Evolutionary conservation across 2,888 invertebrate species (phyloP), one percentile per base, ranked within the genome.

Genomic region (Heliconius sara): DNA sequence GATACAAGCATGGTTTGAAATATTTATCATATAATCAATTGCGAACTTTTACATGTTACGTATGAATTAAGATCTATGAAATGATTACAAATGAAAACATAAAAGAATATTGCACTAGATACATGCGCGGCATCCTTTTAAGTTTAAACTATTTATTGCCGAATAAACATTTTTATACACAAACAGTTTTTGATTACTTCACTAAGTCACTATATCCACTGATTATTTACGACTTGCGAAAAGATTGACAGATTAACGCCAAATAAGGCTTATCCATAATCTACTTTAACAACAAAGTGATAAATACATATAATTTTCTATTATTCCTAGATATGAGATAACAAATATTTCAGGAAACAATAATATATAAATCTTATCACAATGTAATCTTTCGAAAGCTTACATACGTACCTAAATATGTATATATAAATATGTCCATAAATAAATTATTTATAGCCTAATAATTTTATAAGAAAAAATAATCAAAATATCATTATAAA

Each of bases 211-310:
- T 57, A 57, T 12, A 30, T 22, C 72, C 39, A 16, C 39, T n/a
- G n/a, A n/a, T 43, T 43, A 73, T 73, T 73, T 73, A 73, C 60
- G 57, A 73, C 16, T 73, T 57, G n/a, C 34, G 34, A 73, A 73
- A 60, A 73, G 73, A 73, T 73, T 73, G 73, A 73, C 13, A 30
- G 34, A 60, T 60, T 57, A 95, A 96, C 73, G 90, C 39, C 77
- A 30, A 19, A 22, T 30, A 27, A 57, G 47, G 47, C 66, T 16
- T 39, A 72, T 25, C 71, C 77, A n/a, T 73, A 73, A 73, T 73
- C 73, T 34, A 25, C 16, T 60, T 13, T 73, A 60, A 73, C 25
- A 25, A 73, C n/a, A 7, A 25, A 39, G 13, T 57, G 19, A 60
- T 60, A 60, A 60, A 12, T 13, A 30, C 13, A 60, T 34, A 60